A percentile compares a stretch with the other conserved stretches of the same genome.
Conservation (phyloP, 2,797 vertebrate genomes). For the Alcedo atthis region DNA sequence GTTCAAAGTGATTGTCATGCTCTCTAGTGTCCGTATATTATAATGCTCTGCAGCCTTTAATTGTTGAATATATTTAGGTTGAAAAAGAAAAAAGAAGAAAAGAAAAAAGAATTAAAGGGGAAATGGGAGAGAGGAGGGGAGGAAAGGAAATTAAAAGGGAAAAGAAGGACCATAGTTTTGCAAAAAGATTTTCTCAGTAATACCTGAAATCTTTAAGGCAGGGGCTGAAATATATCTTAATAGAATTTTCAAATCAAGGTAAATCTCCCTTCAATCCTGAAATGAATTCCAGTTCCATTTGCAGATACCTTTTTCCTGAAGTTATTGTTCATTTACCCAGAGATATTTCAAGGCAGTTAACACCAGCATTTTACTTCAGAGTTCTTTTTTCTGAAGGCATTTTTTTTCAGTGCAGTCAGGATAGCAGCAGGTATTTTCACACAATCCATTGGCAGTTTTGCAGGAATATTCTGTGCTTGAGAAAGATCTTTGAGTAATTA, state of each 20-base stretch:
- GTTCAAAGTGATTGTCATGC: neutral
- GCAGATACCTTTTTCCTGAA: neutral
- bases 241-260: neutral
- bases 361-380: neutral
- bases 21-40: neutral
- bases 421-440: neutral
- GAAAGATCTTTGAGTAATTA: neutral
- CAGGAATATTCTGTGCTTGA: neutral
- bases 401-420: neutral
- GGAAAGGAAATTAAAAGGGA: neutral
- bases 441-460: neutral
- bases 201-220: neutral
- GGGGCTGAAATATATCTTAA: neutral
- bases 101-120: too few relatives aligned
- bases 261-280: neutral
- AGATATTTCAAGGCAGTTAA: neutral
- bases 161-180: rapidly evolving
- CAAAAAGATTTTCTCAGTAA: neutral
- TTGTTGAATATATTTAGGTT: neutral
- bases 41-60: neutral
- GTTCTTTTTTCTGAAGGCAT: neutral
- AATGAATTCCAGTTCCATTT: neutral
- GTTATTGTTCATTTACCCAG: neutral
- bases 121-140: too few relatives aligned
- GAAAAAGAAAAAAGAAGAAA: neutral